Percentiles rank a stretch among this genome's conserved stretches.
Conservation (phyloP, 2,113 vertebrate genomes). For the Gallinago media region DNA sequence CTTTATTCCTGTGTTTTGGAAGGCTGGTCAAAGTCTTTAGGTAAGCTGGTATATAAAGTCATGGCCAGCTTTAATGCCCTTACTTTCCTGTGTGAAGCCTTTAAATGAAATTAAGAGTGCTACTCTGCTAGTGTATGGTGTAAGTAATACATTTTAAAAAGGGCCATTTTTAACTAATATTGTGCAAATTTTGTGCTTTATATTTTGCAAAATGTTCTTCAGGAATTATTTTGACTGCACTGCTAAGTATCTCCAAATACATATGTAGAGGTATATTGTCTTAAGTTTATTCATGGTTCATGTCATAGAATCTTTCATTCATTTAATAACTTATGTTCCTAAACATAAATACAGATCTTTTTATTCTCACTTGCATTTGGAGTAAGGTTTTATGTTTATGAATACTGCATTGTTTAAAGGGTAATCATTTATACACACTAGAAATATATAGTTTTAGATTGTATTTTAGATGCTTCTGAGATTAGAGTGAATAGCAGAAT, state of each 20-base stretch:
- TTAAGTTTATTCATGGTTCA: not conserved
- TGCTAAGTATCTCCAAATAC: not conserved
- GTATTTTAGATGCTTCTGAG: slow-evolving; percentile 8
- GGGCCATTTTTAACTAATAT: not conserved
- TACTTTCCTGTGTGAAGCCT: not conserved
- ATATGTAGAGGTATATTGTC: not conserved
- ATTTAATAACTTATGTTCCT: not conserved
- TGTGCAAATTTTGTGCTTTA: not conserved
- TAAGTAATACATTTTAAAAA: not conserved
- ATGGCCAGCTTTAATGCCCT: not conserved
- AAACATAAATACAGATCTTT: not conserved
- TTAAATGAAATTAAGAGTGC: not conserved
- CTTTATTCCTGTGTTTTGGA: not conserved
- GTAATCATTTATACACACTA: slow-evolving; percentile 3
- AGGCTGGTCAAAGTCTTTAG: not conserved
- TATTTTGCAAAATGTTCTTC: not conserved
- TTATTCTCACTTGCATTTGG: not conserved
- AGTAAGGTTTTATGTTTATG: slow-evolving; percentile 2
- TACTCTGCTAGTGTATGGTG: not conserved
- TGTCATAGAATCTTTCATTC: not conserved
- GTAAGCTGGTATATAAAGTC: not conserved
- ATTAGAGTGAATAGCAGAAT: not conserved
- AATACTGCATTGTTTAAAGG: slow-evolving; percentile 16
- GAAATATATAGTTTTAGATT: not conserved
- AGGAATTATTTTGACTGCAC: not conserved